A percentile compares a stretch with the other conserved stretches of the same genome.
These are phyloP conservation scores for Microdon myrmicae DNA, from an alignment of 2,888 invertebrate species.

Conservation along the genomic window DNA sequence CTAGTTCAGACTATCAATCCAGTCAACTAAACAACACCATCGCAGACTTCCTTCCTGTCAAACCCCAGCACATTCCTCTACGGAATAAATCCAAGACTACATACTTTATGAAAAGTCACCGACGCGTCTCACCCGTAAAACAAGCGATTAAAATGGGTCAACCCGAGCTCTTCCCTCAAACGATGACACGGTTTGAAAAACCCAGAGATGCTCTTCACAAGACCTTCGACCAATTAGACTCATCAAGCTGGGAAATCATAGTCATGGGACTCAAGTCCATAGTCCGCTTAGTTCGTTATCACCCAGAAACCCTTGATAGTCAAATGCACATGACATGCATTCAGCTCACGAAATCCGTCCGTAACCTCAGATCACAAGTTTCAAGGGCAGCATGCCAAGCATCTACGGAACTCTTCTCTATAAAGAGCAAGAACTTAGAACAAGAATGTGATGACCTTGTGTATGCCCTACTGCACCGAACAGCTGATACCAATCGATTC, in stretches of 20 bases:
- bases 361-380: conserved; percentile 92
- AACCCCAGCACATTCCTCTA: conserved; percentile 58
- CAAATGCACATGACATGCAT: conserved; percentile 78
- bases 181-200: conserved; percentile 71
- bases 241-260: conserved; percentile 82
- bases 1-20: conserved; percentile 58
- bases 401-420: conserved; percentile 80
- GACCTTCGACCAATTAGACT: conserved; percentile 75
- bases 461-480: conserved; percentile 82
- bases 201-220: conserved; percentile 74
- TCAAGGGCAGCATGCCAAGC: conserved; percentile 88
- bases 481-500: conserved; percentile 94
- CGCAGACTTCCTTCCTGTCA: conserved; percentile 40
- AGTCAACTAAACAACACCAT: conserved; percentile 54
- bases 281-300: conserved; percentile 75
- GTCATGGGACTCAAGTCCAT: conserved; percentile 78
- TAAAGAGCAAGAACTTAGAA: conserved; percentile 71
- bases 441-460: conserved; percentile 89
- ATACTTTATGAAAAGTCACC: conserved; percentile 60
- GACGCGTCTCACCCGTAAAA: conserved; percentile 62
- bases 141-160: conserved; percentile 61
- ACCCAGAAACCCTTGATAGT: conserved; percentile 72
- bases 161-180: conserved; percentile 60
- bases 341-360: conserved; percentile 80
- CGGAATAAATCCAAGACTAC: conserved; percentile 64